Percentiles rank a stretch among this genome's conserved stretches.
phyloP scores from a whole-genome alignment of 35 echinoderm and acorn worm genomes.

The Lytechinus pictus region DNA sequence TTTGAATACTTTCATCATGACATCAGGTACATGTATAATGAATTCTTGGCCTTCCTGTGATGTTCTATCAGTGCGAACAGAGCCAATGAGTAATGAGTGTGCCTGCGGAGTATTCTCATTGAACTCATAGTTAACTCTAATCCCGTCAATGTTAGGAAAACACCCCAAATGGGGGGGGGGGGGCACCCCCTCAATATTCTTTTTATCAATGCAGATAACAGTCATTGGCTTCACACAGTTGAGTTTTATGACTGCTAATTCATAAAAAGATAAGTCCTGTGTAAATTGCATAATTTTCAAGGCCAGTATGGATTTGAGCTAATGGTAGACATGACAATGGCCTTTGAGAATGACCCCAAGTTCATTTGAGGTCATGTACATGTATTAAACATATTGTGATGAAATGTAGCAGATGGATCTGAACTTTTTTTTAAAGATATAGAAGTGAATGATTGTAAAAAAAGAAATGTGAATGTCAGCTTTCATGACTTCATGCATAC shows the following conservation, averaged over 20 bases:
- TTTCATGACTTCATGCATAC: not conserved
- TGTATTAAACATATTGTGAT: not conserved
- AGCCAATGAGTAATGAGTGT: not conserved
- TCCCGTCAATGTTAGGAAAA: not conserved
- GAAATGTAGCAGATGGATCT: not conserved
- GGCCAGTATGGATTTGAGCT: not conserved
- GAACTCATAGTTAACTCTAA: not conserved
- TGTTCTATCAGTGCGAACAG: not conserved
- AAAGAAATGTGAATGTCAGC: not conserved
- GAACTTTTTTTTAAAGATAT: not conserved
- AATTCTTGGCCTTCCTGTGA: no score
- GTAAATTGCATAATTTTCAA: not conserved
- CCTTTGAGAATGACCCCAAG: not conserved
- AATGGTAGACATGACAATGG: not conserved
- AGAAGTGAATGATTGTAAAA: not conserved
- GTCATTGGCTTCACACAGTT: not conserved
- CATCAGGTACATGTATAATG: not conserved
- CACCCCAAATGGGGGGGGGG: not conserved
- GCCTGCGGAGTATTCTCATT: not conserved
- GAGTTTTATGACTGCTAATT: slow-evolving; percentile 10
- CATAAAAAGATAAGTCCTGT: not conserved
- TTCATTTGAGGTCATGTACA: not conserved
- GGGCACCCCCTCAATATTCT: not conserved
- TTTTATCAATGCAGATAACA: not conserved
- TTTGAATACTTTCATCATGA: not conserved